phyloP scores from a whole-genome alignment of 2,797 vertebrate species.

The Crenuchus spilurus region DNA sequence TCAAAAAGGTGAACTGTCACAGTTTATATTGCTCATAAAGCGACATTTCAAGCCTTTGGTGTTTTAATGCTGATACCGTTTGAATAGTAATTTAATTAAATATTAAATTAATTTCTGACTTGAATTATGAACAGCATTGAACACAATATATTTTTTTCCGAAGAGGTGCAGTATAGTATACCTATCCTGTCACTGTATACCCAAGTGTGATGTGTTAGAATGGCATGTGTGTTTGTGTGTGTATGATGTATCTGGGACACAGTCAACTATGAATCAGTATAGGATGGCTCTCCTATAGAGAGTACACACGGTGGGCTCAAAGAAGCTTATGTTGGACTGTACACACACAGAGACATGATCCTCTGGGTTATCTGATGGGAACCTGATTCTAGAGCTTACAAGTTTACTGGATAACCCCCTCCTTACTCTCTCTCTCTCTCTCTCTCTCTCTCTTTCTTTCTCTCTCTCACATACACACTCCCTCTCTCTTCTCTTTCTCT shows the following conservation, averaged over 20 bases:
- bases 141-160: no score
- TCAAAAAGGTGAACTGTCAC: no score
- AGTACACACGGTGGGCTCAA: not conserved
- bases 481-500: not conserved
- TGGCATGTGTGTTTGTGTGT: not conserved
- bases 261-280: not conserved
- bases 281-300: not conserved
- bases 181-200: no score
- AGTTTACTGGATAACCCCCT: slow-evolving; percentile 7
- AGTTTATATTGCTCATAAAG: no score
- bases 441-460: not conserved
- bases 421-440: not conserved
- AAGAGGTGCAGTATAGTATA: no score
- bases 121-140: no score
- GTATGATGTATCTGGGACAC: not conserved
- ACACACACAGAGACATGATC: slow-evolving; percentile 27
- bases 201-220: no score
- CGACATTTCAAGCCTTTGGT: no score
- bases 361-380: slow-evolving; percentile 40
- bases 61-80: no score
- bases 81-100: no score
- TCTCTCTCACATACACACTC: not conserved
- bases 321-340: not conserved
- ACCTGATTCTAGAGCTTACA: slow-evolving; percentile 3
- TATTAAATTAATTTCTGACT: no score